Evolutionary conservation across 2,113 vertebrate genomes (phyloP).

Genomic region (Philantomba maxwellii): DNA sequence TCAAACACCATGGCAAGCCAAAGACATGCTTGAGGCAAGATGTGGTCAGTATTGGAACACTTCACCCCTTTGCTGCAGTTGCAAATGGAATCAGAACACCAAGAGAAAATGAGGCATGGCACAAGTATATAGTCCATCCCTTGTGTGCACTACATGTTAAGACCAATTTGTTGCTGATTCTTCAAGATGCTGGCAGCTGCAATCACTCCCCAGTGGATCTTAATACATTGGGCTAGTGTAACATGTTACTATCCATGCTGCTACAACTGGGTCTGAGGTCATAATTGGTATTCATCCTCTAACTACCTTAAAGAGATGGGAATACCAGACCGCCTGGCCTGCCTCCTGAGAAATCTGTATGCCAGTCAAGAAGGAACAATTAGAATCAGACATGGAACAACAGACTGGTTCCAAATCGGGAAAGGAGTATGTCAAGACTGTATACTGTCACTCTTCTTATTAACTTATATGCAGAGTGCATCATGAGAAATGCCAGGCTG

Average conservation of each 20-base stretch:
- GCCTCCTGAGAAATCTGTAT: not conserved
- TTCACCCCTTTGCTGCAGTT: not conserved
- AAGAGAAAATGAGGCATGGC: not conserved
- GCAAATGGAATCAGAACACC: not conserved
- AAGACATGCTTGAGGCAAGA: not conserved
- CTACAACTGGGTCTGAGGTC: not conserved
- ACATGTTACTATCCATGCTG: not conserved
- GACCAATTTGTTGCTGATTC: not conserved
- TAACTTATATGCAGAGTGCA: not conserved
- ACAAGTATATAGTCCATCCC: not conserved
- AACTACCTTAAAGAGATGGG: not conserved
- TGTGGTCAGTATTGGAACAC: not conserved
- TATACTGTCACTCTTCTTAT: not conserved
- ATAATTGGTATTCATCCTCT: not conserved
- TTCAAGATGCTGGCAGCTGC: not conserved
- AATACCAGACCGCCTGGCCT: not conserved
- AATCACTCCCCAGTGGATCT: not conserved
- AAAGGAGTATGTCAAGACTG: not conserved
- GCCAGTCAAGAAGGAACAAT: not conserved
- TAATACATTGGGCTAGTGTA: not conserved
- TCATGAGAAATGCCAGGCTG: not conserved
- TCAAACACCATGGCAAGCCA: not conserved
- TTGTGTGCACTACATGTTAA: not conserved
- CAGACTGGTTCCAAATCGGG: not conserved
- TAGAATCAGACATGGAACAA: not conserved